Base-by-base conservation (phyloP, 1,140 invertebrate species). In the Frieseomelitta varia region DNA sequence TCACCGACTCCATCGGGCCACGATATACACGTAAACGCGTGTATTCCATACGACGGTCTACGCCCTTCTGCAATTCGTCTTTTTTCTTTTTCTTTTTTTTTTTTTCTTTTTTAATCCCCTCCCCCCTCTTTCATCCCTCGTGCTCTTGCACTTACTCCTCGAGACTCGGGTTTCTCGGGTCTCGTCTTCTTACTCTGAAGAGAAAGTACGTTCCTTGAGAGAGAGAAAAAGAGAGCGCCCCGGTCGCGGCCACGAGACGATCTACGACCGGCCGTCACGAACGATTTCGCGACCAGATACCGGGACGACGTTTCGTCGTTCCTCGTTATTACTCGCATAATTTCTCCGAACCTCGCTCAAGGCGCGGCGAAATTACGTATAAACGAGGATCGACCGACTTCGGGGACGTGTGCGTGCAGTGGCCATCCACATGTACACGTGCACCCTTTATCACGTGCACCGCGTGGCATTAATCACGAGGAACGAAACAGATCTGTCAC, bases 291-390 rank as follows among this genome's bases (percentile, higher is more conserved):
- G 77, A 67, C 39, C 72, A 90, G 89, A 90, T 90, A 90, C 73
- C 79, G 27, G 53, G 30, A 68, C 88, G 88, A 90, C 89, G 85
- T 90, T 90, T 85, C 89, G 89, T 87, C 88, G 85, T 87, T 90
- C 87, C 87, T 90, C 88, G 88, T 90, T 90, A 90, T 90, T 90
- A 87, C 88, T 79, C 82, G 83, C 86, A 90, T 90, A 89, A 90
- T 90, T 90, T 90, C 88, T 85, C 69, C 78, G 84, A 79, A 88
- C 86, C 80, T 90, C 81, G 87, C 87, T 88, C 78, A 84, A 87
- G 89, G 88, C 89, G 69, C 89, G 86, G 81, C 63, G 65, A 86
- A 87, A 87, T 90, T 90, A 90, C 86, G 85, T 79, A 78, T 68
- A 67, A 72, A 84, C 83, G 87, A 84, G 87, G 84, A 85, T 85